Evolutionary conservation across 2,113 vertebrate genomes (phyloP), one percentile per base, ranked within the genome.

Genomic region (Gopherus evgoodei): DNA sequence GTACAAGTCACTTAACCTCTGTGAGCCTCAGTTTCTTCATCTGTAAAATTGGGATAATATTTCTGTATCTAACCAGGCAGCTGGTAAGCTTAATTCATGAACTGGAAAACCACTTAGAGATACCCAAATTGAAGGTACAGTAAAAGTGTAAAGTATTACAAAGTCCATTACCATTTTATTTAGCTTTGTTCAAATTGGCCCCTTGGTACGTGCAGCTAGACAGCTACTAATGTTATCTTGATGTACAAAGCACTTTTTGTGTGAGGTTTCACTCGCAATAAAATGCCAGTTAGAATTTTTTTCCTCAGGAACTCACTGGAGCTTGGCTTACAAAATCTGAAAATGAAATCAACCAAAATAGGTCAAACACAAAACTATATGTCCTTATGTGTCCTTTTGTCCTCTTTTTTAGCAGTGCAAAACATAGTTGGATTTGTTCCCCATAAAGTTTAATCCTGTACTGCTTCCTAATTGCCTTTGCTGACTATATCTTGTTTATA

Each of bases 341-440:
- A 97, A 98, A 97, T 93, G 96, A 98, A 98, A 98, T 98, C 98
- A 98, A 98, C 96, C 97, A 97, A 98, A 98, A 98, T 97, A 98
- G 97, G 97, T 98, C 95, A 96, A 97, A 95, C 95, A 97, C 96
- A 96, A 97, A 97, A 96, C 96, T 95, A 93, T 97, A 97, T 98
- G 98, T 98, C 98, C 98, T 98, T 98, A 97, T 29, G 91, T 98
- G 97, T 98, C 98, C 98, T 94, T 90, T 95, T 89, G 97, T 96
- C 97, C 97, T 98, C 97, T 90, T 98, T 90, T 98, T 98, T 96
- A 97, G 81, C 86, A 82, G 84, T 86, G 92, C 89, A 89, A 97
- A 81, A 90, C 95, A 95, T 94, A 97, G 88, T 91, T 97, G 91
- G 90, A 98, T 97, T 95, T 97, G 97, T 97, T 81, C 82, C 94